Evolutionary conservation across 2,113 vertebrate genomes (phyloP), one percentile per base, ranked within the genome.

Genomic region (Myotis yumanensis): DNA sequence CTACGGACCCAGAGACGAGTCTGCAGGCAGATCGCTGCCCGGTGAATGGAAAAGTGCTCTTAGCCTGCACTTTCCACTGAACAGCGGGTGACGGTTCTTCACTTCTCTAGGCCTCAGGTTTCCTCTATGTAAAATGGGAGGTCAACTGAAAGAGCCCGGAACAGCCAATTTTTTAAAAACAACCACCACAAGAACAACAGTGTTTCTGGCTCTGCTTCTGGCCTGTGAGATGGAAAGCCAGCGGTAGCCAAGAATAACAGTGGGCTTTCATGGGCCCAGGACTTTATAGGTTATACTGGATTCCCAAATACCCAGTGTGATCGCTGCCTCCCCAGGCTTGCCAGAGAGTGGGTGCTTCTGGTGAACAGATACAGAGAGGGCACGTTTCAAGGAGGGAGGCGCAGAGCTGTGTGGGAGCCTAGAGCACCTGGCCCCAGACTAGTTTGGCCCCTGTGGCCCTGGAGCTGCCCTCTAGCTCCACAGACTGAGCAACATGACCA

Each of bases 1-100:
- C 43, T 0, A 0, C 4, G 43, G 62, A 37, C 68, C 46, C 57
- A 4, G 75, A 66, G 64, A 7, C 10, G 0, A 30, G 57, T 2
- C n/a, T 73, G 8, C 16, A 12, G 40, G 43, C 32, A 6, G 77
- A 7, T 20, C 28, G 5, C 30, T 11, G 1, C 52, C 51, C 5
- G 0, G 17, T 0, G 9, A 71, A 69, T 46, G 51, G 48, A 72
- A 57, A 57, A 46, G 64, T 43, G 48, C 28, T 79, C 40, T 23
- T 8, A 17, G 14, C 81, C 66, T 37, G 88, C 52, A 25, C 48
- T 12, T 32, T 5, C 43, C 73, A 52, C 46, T 30, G 9, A 46
- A 35, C 10, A 3, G 35, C 7, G 15, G 11, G 79, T 18, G 80
- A 73, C 0, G 1, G 22, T 11, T 22, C 37, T 43, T 51, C 35